A percentile compares a stretch with the other conserved stretches of the same genome.
These are phyloP conservation scores for Acanthornis magna DNA, from an alignment of 2,797 vertebrate genomes.

Conservation along the genomic window DNA sequence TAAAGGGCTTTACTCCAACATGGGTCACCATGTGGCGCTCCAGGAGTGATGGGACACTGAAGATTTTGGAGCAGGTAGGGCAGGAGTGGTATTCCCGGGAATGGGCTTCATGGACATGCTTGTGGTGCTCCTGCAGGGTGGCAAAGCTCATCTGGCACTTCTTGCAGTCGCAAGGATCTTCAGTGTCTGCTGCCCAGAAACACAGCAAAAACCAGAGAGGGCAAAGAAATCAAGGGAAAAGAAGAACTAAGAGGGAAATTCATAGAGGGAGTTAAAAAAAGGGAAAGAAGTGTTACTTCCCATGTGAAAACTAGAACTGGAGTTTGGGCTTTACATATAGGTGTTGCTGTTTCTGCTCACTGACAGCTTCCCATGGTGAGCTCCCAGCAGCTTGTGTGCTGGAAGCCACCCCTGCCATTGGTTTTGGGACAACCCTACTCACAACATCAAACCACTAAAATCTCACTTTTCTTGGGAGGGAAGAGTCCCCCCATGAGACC, in stretches of 20 bases:
- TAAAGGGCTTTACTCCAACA: constrained; percentile 83
- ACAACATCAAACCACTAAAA: background rate
- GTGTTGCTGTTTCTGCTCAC: background rate
- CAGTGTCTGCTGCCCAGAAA: constrained; percentile 73
- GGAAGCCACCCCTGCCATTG: background rate
- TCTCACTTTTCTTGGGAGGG: background rate
- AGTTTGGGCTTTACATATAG: background rate
- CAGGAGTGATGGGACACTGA: constrained; percentile 80
- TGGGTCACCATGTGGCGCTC: constrained; percentile 84
- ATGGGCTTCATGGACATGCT: constrained; percentile 84
- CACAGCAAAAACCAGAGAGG: background rate
- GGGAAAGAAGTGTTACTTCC: background rate
- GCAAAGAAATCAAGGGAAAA: background rate
- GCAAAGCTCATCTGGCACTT: constrained; percentile 90
- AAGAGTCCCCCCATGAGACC: background rate
- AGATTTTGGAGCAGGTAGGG: constrained; percentile 82
- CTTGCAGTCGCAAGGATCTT: constrained; percentile 88
- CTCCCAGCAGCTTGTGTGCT: background rate
- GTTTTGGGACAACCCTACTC: background rate
- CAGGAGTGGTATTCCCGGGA: constrained; percentile 87
- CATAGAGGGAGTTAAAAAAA: background rate
- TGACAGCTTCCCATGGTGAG: background rate
- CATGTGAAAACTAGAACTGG: background rate
- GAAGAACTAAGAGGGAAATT: background rate
- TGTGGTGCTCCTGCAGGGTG: constrained; percentile 84